Percentiles rank a stretch among this genome's conserved stretches.
Conservation (phyloP, 2,113 vertebrate genomes). For the Calonectris borealis region DNA sequence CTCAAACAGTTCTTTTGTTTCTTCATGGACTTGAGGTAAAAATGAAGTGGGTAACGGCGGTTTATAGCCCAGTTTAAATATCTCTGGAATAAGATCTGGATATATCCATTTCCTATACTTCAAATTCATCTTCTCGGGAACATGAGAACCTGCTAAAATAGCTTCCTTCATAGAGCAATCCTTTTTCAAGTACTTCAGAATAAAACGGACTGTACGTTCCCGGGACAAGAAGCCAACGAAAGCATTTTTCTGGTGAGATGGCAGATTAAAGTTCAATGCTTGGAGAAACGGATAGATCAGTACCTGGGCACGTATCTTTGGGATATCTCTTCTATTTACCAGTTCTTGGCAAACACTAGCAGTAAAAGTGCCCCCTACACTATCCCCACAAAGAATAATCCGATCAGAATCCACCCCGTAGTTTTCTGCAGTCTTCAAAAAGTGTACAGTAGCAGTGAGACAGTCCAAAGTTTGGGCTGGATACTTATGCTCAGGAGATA, state of each 20-base stretch:
- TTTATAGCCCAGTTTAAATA: neutral
- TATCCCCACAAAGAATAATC: conserved; percentile 7
- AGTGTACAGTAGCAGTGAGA: neutral
- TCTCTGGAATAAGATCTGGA: neutral
- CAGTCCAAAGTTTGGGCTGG: neutral
- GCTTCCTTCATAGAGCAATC: neutral
- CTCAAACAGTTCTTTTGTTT: neutral
- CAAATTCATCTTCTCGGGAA: neutral
- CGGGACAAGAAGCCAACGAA: neutral
- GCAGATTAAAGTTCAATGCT: neutral
- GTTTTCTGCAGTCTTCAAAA: neutral
- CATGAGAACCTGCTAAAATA: neutral
- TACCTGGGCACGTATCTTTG: conserved; percentile 30
- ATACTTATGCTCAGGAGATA: neutral
- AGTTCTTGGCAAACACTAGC: neutral
- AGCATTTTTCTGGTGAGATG: conserved; percentile 38
- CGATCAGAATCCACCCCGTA: neutral
- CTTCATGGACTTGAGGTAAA: neutral
- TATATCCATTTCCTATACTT: conserved; percentile 4
- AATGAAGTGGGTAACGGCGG: neutral
- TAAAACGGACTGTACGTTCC: neutral
- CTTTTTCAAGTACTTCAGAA: conserved; percentile 19
- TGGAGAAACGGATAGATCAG: conserved; percentile 17
- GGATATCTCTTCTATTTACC: neutral
- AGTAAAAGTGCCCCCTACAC: neutral